Evolutionary conservation across 2,113 vertebrate genomes (phyloP).

Genomic region (Mesocricetus auratus): DNA sequence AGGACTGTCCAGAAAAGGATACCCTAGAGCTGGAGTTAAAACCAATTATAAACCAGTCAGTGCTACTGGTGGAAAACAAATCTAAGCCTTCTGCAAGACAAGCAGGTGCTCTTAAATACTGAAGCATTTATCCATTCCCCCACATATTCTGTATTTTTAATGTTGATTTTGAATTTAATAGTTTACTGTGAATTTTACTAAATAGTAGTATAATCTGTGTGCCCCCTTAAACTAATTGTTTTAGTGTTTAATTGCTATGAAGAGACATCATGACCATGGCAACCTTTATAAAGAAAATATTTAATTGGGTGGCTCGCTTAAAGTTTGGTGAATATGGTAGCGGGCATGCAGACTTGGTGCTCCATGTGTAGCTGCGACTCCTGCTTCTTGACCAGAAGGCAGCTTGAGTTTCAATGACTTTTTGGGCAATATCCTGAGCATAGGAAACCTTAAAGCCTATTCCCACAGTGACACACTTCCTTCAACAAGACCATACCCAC

Average conservation of each 20-base stretch:
- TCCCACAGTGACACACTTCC: neutral
- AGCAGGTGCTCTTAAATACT: neutral
- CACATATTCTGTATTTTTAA: neutral
- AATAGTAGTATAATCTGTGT: neutral
- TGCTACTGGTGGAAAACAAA: neutral
- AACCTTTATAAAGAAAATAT: neutral
- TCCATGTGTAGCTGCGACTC: neutral
- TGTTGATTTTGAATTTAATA: neutral
- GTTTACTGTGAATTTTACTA: neutral
- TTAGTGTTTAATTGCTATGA: neutral
- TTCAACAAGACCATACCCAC: neutral
- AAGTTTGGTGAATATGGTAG: neutral
- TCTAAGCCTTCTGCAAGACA: neutral
- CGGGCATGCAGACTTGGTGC: neutral
- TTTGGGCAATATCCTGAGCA: neutral
- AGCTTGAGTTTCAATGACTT: neutral
- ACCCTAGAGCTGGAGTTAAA: too few relatives aligned
- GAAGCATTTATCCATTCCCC: neutral
- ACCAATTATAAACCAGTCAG: too few relatives aligned
- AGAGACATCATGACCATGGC: neutral
- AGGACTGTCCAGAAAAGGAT: neutral
- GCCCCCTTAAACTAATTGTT: neutral
- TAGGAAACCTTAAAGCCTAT: neutral
- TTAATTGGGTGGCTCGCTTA: neutral
- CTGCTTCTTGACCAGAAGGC: neutral